phyloP scores from a whole-genome alignment of 2,797 vertebrate genomes.

The Allobates femoralis region DNA sequence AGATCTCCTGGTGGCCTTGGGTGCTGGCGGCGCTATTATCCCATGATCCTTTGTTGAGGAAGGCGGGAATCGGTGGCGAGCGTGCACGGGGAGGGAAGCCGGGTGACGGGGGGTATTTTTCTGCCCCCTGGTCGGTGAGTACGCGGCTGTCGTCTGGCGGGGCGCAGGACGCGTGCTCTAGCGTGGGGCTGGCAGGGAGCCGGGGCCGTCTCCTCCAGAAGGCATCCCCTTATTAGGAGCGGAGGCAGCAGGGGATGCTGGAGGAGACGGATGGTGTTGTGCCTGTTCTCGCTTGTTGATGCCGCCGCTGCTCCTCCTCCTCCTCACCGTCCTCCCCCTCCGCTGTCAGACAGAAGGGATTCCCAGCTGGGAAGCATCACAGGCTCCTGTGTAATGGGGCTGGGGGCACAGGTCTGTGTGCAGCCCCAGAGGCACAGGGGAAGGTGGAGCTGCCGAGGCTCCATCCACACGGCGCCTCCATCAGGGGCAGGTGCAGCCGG shows the following conservation, averaged over 20 bases:
- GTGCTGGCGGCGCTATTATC: constrained; percentile 31
- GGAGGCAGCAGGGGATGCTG: constrained; percentile 53
- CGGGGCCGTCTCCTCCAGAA: constrained; percentile 41
- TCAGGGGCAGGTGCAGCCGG: not conserved
- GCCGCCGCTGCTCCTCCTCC: constrained; percentile 33
- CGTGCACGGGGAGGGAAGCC: constrained; percentile 8
- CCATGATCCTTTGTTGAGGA: constrained; percentile 55
- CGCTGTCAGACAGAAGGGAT: constrained; percentile 42
- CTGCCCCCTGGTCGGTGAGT: not conserved
- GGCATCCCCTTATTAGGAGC: constrained; percentile 62
- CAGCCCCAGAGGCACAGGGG: not conserved
- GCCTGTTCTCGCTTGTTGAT: constrained; percentile 37
- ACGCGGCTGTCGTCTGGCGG: not conserved
- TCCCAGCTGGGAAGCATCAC: constrained; percentile 60
- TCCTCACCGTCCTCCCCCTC: constrained; percentile 13
- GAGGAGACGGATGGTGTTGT: constrained; percentile 41
- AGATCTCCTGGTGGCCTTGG: constrained; percentile 6
- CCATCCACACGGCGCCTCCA: not conserved
- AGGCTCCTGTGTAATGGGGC: constrained; percentile 15
- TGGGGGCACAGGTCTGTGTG: not conserved
- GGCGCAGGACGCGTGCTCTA: constrained; percentile 10
- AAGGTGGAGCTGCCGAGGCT: not conserved
- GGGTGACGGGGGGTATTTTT: not conserved
- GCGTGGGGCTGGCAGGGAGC: constrained; percentile 30
- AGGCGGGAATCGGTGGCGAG: constrained; percentile 26